Conservation (phyloP, 2,113 vertebrate species). For the Pholis gunnellus region DNA sequence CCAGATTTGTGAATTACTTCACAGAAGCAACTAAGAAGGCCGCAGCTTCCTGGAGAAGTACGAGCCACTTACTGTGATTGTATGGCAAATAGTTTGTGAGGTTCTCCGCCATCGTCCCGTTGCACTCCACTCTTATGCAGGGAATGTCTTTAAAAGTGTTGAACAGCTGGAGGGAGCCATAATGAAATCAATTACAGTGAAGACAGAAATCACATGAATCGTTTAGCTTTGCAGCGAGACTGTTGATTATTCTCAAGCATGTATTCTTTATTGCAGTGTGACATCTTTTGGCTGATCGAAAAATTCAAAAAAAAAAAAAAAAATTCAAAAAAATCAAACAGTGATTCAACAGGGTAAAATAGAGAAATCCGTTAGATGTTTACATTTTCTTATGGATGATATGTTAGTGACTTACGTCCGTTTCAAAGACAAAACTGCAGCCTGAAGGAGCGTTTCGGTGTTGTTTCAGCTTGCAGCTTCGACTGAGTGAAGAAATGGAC, state of each 20-base stretch:
- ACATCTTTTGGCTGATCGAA: neutral
- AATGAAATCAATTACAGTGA: neutral
- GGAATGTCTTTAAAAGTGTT: accelerated
- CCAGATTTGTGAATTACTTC: neutral
- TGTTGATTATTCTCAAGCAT: neutral
- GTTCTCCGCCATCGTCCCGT: neutral
- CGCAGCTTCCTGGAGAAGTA: neutral
- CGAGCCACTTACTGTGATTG: conserved; percentile 60
- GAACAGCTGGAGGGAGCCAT: conserved; percentile 44
- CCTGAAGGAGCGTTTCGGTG: conserved; percentile 9
- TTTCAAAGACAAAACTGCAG: conserved; percentile 74
- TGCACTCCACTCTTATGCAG: conserved; percentile 61
- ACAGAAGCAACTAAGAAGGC: neutral
- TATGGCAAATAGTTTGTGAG: accelerated
- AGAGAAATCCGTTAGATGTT: neutral
- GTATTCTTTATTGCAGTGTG: neutral
- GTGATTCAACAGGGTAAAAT: neutral
- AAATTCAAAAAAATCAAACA: neutral
- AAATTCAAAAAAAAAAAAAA: neutral
- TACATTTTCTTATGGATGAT: neutral
- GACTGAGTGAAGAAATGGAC: conserved; percentile 24
- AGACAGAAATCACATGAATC: neutral
- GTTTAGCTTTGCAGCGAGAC: neutral
- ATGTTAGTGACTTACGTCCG: conserved; percentile 30
- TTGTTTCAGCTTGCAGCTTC: conserved; percentile 64